Evolutionary conservation across 1,140 invertebrate species (phyloP), one percentile per base, ranked within the genome.

Genomic region (Oedothorax gibbosus): DNA sequence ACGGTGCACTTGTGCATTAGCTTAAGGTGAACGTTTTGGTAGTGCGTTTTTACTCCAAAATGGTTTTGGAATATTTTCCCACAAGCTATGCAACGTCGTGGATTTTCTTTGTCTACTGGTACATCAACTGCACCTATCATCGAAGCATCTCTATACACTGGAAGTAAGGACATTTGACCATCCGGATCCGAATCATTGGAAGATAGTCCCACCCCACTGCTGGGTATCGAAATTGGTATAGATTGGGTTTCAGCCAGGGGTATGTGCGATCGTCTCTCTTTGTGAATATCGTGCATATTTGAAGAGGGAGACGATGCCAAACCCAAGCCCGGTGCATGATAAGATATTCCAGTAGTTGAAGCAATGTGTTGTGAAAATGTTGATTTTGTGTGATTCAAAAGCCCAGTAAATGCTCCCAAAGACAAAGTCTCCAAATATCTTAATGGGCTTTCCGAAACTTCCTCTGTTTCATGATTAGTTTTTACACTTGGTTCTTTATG

Each of bases 1-100:
- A 98, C 95, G 86, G 94, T 97, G 91, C 98, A 99, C 88, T 96
- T 96, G 90, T 99, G 97, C 94, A 98, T 97, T 82, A 98, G 90
- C 90, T 98, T 98, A 64, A 98, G 93, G 91, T 99, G 98, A 0
- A 97, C 95, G 90, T 96, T 98, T 91, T 97, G 96, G 90, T 97
- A 98, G 89, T 99, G 97, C 0, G 95, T 96, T 90, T 98, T 98
- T 0, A 98, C 94, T n/a, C 95, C 95, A 88, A 98, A 98, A 88
- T 97, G 95, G 88, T 98, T 98, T 89, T 97, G 96, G 90, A 98
- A 98, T 87, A 96, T 93, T 90, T 98, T 97, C 12, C 95, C 96
- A 89, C 97, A 99, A 15, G 95, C 95, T 4, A 95, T 94, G 90
- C 97, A 99, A 87, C 95, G 93, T 6, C 95, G 91, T 0, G 96